Evolutionary conservation across 2,113 vertebrate genomes (phyloP).

Genomic region (Parotia lawesii): DNA sequence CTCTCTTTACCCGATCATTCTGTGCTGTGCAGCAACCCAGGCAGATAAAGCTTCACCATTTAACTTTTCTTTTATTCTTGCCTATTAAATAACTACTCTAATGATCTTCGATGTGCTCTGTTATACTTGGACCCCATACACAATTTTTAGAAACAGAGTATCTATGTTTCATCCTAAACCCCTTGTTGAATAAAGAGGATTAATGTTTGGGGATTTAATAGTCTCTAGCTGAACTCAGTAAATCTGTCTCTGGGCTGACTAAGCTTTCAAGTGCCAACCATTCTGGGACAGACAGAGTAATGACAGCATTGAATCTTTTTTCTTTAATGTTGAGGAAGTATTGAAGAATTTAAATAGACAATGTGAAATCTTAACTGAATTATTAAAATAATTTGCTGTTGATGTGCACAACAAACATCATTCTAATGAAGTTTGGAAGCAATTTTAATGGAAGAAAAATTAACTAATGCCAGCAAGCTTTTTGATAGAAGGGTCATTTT

Average conservation of each 20-base stretch:
- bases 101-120: background rate
- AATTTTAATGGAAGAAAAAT: background rate
- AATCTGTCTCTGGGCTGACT: background rate
- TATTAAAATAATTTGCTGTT: background rate
- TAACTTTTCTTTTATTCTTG: background rate
- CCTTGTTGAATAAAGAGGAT: slow-evolving; percentile 19
- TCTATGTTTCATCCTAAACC: background rate
- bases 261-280: background rate
- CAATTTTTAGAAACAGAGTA: background rate
- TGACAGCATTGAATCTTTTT: background rate
- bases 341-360: background rate
- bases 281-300: background rate
- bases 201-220: slow-evolving; percentile 8
- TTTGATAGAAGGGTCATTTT: background rate
- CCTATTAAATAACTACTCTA: background rate
- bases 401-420: background rate
- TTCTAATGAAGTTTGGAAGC: background rate
- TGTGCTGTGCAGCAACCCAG: background rate
- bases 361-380: background rate
- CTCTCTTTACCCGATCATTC: background rate
- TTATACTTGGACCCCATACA: background rate
- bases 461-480: background rate
- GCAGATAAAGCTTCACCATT: background rate
- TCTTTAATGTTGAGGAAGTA: background rate
- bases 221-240: slow-evolving; percentile 17